Evolutionary conservation across 2,113 vertebrate species (phyloP).

Genomic region (Motacilla alba): DNA sequence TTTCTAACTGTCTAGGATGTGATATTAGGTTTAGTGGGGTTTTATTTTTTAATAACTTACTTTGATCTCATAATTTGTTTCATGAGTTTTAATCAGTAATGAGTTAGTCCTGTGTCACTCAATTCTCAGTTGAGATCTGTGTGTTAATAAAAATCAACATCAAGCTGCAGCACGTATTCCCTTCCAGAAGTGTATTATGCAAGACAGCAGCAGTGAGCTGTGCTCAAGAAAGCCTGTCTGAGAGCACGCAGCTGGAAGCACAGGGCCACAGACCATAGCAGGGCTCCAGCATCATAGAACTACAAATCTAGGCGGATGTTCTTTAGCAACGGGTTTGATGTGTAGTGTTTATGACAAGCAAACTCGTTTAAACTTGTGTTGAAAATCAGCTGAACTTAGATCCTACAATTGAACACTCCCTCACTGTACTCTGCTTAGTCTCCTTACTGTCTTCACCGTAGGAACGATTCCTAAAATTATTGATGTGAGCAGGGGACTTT

Average conservation of each 20-base stretch:
- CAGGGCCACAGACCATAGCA: background rate
- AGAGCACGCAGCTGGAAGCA: background rate
- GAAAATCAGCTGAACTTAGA: background rate
- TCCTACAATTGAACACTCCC: background rate
- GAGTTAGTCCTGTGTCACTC: background rate
- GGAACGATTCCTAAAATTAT: background rate
- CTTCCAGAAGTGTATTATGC: background rate
- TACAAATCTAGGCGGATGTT: background rate
- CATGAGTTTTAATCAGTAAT: background rate
- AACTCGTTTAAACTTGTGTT: background rate
- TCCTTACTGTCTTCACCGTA: background rate
- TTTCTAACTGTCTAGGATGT: background rate
- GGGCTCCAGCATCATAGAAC: background rate
- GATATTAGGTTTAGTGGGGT: background rate
- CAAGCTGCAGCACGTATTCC: background rate
- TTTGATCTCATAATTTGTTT: background rate
- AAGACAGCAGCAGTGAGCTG: background rate
- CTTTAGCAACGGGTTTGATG: background rate
- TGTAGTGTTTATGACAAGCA: background rate
- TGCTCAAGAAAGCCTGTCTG: background rate
- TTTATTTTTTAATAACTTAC: background rate
- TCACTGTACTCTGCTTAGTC: background rate
- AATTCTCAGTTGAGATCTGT: background rate
- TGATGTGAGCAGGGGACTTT: background rate
- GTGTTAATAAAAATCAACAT: background rate